Percentiles rank a stretch among this genome's conserved stretches.
Conservation (phyloP, 2,888 invertebrate genomes). For the Hydrotaea cyrtoneurina region DNA sequence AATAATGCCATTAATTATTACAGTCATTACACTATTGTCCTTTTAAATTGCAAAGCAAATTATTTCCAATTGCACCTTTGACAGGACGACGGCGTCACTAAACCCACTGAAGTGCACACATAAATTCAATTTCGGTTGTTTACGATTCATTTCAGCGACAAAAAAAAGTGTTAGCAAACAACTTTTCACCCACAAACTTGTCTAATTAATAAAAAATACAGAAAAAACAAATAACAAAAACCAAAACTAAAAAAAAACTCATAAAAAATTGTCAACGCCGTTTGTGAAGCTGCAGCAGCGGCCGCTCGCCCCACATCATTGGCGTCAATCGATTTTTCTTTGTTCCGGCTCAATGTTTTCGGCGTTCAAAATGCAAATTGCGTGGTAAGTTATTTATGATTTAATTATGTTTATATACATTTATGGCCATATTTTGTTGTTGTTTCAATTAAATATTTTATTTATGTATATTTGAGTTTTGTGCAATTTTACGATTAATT, state of each 20-base stretch:
- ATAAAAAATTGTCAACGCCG: not conserved
- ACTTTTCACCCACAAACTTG: not conserved
- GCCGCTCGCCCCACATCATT: too few relatives aligned
- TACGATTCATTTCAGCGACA: not conserved
- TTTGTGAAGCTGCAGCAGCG: not conserved
- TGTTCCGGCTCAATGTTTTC: too few relatives aligned
- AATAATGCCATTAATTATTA: conserved; percentile 30
- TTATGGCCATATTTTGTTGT: too few relatives aligned
- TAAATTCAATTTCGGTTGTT: not conserved
- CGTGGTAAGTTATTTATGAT: too few relatives aligned
- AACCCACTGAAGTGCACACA: not conserved
- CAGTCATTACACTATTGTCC: not conserved
- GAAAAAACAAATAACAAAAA: not conserved
- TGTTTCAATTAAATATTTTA: too few relatives aligned
- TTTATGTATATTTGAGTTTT: too few relatives aligned
- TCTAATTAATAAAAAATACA: not conserved
- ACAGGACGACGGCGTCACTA: too few relatives aligned
- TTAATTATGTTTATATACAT: too few relatives aligned
- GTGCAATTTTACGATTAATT: too few relatives aligned
- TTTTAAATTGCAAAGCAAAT: not conserved
- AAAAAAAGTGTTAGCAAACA: not conserved
- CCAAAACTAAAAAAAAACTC: not conserved
- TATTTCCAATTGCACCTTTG: not conserved
- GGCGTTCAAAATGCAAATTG: too few relatives aligned
- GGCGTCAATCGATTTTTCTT: too few relatives aligned